Percentiles rank a stretch among this genome's conserved stretches.
Conservation (phyloP, 2,888 invertebrate genomes). For the Margaritifera margaritifera region DNA sequence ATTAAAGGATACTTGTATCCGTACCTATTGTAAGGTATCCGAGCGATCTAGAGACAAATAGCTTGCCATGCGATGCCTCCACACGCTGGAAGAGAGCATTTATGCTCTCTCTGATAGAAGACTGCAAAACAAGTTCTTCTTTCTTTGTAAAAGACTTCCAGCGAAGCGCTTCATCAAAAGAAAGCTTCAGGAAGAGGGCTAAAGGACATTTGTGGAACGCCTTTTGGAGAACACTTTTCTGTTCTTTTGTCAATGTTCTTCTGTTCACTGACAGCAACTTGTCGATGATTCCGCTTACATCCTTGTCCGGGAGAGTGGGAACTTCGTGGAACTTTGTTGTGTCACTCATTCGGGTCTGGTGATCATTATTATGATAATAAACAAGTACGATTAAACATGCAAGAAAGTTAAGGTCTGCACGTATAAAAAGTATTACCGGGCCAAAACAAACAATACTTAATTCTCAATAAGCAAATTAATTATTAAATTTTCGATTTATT, state of each 20-base stretch:
- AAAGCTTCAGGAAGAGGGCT: conserved; percentile 63
- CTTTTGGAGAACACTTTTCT: conserved; percentile 41
- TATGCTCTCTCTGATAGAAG: conserved; percentile 53
- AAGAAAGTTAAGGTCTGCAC: too few species aligned
- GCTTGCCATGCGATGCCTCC: conserved; percentile 59
- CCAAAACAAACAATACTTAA: too few species aligned
- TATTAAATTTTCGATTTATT: too few species aligned
- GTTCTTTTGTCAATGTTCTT: conserved; percentile 49
- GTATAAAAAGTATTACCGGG: too few species aligned
- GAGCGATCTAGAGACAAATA: conserved; percentile 60
- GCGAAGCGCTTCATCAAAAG: conserved; percentile 59
- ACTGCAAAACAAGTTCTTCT: conserved; percentile 41
- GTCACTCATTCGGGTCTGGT: conserved; percentile 23
- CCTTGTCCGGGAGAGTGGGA: conserved; percentile 41
- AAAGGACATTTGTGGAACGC: conserved; percentile 54
- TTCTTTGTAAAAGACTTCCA: conserved; percentile 62
- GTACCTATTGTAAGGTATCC: conserved; percentile 61
- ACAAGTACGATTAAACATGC: too few species aligned
- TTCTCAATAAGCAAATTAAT: too few species aligned
- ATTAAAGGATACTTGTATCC: not conserved
- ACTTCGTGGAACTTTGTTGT: conserved; percentile 42
- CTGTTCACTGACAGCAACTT: conserved; percentile 51
- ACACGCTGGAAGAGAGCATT: conserved; percentile 50
- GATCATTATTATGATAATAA: too few species aligned
- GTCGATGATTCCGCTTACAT: conserved; percentile 56